Percentiles rank a stretch among this genome's conserved stretches.
phyloP scores from a whole-genome alignment of 2,113 vertebrate genomes.

The Pseudorhombus dupliciocellatus region DNA sequence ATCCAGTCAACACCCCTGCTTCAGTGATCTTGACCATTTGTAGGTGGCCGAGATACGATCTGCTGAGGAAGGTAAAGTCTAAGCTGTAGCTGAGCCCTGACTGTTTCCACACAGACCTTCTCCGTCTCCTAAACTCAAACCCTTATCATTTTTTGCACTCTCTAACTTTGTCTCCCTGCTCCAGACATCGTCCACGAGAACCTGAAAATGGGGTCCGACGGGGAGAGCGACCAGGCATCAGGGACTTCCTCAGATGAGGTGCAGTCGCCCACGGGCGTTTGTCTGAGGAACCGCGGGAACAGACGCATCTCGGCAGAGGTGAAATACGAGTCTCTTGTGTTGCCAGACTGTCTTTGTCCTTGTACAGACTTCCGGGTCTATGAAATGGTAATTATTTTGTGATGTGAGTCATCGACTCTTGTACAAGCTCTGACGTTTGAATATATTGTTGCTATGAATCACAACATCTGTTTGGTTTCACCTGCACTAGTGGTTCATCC shows the following conservation, averaged over 20 bases:
- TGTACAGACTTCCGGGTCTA: background rate
- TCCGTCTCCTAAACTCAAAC: constrained; percentile 11
- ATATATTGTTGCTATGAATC: background rate
- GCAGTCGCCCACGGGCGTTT: constrained; percentile 93
- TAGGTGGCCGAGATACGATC: too few relatives aligned
- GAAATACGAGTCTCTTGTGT: constrained; percentile 54
- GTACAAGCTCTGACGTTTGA: constrained; percentile 9
- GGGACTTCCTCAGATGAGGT: constrained; percentile 96
- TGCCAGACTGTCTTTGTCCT: background rate
- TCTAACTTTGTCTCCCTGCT: constrained; percentile 10
- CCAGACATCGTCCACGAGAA: constrained; percentile 97
- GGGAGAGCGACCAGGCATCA: constrained; percentile 96
- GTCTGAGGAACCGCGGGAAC: constrained; percentile 91
- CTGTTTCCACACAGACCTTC: constrained; percentile 20
- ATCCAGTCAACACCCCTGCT: too few relatives aligned
- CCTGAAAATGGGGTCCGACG: constrained; percentile 96
- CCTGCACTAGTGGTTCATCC: background rate
- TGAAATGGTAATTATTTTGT: background rate
- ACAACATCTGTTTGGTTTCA: background rate
- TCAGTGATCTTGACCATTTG: too few relatives aligned
- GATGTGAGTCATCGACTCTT: constrained; percentile 28
- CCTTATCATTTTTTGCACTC: background rate
- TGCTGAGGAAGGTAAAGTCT: constrained; percentile 18
- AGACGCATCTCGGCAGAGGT: constrained; percentile 96
- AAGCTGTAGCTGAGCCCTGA: constrained; percentile 1